Evolutionary conservation across 2,797 vertebrate species (phyloP).

Genomic region (Sparus aurata): DNA sequence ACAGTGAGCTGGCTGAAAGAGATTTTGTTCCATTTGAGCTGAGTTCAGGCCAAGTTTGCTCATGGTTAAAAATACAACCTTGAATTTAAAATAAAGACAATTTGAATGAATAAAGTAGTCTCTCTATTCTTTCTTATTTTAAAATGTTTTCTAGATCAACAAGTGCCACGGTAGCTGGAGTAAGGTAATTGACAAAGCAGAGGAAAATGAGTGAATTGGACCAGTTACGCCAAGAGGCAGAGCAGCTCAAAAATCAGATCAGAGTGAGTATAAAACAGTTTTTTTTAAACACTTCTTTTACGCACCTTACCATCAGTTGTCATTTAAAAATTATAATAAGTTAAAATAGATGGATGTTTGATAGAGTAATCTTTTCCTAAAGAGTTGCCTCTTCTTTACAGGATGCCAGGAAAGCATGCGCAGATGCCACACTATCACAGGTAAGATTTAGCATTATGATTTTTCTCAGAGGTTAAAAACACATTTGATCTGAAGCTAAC

Average conservation of each 20-base stretch:
- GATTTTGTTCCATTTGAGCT: neutral
- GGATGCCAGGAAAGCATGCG: constrained; percentile 99
- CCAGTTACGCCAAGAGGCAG: constrained; percentile 98
- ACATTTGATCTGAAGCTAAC: constrained; percentile 28
- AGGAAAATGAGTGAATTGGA: constrained; percentile 99
- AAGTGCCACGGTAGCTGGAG: constrained; percentile 89
- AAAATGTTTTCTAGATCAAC: constrained; percentile 84
- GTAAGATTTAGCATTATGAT: constrained; percentile 76
- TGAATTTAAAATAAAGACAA: neutral
- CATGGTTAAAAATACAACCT: neutral
- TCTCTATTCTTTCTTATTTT: constrained; percentile 9
- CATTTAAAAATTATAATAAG: neutral
- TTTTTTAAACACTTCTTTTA: neutral
- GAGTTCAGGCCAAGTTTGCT: neutral
- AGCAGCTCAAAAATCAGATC: constrained; percentile 98
- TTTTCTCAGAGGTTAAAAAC: neutral
- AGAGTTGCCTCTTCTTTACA: constrained; percentile 62
- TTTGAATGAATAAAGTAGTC: constrained; percentile 17
- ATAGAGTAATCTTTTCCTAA: constrained; percentile 6
- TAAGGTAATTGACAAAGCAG: constrained; percentile 88
- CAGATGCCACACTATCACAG: constrained; percentile 98
- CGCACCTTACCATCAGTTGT: neutral
- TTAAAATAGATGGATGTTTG: neutral
- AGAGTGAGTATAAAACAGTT: constrained; percentile 84
- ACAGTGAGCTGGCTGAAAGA: neutral